Conservation (phyloP, 2,888 invertebrate genomes). For the Amblyjoppa fuscipennis region DNA sequence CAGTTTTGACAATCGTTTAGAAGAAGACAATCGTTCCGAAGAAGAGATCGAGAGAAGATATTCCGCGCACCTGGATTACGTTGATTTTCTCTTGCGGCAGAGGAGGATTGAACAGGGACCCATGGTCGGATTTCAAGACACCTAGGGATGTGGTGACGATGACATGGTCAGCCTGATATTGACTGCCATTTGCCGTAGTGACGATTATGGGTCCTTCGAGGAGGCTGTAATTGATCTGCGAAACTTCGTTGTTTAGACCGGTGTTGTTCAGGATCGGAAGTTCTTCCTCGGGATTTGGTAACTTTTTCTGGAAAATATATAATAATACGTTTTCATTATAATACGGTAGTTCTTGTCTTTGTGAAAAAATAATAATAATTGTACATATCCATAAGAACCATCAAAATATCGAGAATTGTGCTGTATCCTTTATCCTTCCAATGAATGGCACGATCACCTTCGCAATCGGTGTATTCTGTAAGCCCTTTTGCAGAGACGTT, state of each 20-base stretch:
- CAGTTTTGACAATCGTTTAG: too few relatives aligned
- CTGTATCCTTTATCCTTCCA: slow-evolving; percentile 78
- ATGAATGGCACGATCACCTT: slow-evolving; percentile 74
- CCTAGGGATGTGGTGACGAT: slow-evolving; percentile 90
- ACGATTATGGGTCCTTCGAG: slow-evolving; percentile 67
- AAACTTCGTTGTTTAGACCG: slow-evolving; percentile 74
- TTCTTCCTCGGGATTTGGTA: slow-evolving; percentile 76
- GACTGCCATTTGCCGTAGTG: slow-evolving; percentile 85
- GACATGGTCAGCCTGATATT: slow-evolving; percentile 88
- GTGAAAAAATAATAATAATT: too few relatives aligned
- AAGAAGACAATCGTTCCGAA: not conserved
- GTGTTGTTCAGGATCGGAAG: slow-evolving; percentile 77
- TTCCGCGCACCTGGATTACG: slow-evolving; percentile 85
- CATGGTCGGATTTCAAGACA: slow-evolving; percentile 88
- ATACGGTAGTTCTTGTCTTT: not conserved
- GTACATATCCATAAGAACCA: slow-evolving; percentile 68
- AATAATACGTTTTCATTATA: too few relatives aligned
- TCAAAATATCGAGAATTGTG: slow-evolving; percentile 77
- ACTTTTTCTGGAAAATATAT: slow-evolving; percentile 73
- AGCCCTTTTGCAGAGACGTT: slow-evolving; percentile 56
- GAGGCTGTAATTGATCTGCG: slow-evolving; percentile 72
- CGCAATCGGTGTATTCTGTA: slow-evolving; percentile 44
- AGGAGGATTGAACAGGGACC: slow-evolving; percentile 86
- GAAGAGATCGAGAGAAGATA: not conserved
- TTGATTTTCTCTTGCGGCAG: slow-evolving; percentile 86